A percentile compares a stretch with the other conserved stretches of the same genome.
Conservation (phyloP, 2,888 invertebrate genomes). For the Metallyticus violacea region DNA sequence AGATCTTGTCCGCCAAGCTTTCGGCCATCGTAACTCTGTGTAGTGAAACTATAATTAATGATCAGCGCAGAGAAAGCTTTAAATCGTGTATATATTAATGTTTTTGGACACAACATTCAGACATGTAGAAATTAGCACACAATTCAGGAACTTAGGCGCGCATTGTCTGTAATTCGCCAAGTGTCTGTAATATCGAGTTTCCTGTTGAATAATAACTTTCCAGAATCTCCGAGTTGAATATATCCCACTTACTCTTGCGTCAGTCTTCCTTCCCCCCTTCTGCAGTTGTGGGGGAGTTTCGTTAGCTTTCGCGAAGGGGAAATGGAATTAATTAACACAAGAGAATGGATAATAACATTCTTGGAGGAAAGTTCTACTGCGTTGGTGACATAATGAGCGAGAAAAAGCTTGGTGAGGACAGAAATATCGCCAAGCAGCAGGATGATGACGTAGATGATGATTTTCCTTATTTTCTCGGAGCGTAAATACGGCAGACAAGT, state of each 20-base stretch:
- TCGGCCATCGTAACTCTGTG: too few relatives aligned
- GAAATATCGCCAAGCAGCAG: too few relatives aligned
- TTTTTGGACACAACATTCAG: too few relatives aligned
- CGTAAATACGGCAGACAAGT: conserved; percentile 2
- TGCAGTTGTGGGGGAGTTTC: not conserved
- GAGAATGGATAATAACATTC: conserved; percentile 11
- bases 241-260: not conserved
- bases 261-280: not conserved
- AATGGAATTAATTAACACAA: conserved; percentile 4
- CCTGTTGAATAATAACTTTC: not conserved
- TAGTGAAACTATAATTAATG: too few relatives aligned
- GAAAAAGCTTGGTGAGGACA: too few relatives aligned
- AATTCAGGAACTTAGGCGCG: too few relatives aligned
- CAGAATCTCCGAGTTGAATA: not conserved
- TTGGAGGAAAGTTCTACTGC: not conserved
- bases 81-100: too few relatives aligned
- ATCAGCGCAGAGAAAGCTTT: too few relatives aligned
- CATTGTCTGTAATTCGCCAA: not conserved
- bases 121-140: too few relatives aligned
- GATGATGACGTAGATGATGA: too few relatives aligned
- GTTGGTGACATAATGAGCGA: not conserved
- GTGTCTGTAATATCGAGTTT: not conserved
- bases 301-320: not conserved
- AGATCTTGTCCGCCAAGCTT: too few relatives aligned
- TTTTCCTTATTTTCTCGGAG: not conserved